A percentile compares a stretch with the other conserved stretches of the same genome.
Conservation (phyloP, 2,797 vertebrate genomes). For the Setipinna tenuifilis region DNA sequence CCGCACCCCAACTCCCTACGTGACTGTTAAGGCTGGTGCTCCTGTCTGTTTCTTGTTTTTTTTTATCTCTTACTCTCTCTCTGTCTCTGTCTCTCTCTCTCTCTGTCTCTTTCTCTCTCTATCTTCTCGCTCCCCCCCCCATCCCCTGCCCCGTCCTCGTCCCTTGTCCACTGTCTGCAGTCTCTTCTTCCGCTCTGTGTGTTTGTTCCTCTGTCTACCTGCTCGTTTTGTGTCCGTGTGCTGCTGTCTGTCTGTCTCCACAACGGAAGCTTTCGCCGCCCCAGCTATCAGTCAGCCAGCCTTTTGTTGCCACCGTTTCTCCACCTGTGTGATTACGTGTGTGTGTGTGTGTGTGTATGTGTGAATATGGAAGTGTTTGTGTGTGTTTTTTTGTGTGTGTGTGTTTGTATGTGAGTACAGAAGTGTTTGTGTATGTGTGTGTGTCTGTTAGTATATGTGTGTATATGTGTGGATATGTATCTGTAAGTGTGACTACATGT, state of each 20-base stretch:
- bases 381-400: too few relatives aligned
- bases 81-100: neutral
- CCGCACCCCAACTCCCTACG: too few relatives aligned
- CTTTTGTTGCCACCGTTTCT: conserved; percentile 50
- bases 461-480: too few relatives aligned
- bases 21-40: too few relatives aligned
- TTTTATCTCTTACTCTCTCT: neutral
- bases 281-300: neutral
- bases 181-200: neutral
- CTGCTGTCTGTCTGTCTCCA: neutral
- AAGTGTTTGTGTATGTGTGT: too few relatives aligned
- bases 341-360: neutral
- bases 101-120: too few relatives aligned
- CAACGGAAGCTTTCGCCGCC: neutral
- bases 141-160: neutral
- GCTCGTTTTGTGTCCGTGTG: neutral
- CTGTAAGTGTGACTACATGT: neutral
- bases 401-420: too few relatives aligned
- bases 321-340: neutral
- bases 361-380: too few relatives aligned
- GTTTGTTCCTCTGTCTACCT: neutral
- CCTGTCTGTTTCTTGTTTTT: too few relatives aligned
- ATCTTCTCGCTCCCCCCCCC: too few relatives aligned
- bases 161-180: neutral
- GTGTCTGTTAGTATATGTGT: too few relatives aligned